Base-by-base conservation (phyloP, 92 coral and sea anemone genomes). In the Siderastrea radians region DNA sequence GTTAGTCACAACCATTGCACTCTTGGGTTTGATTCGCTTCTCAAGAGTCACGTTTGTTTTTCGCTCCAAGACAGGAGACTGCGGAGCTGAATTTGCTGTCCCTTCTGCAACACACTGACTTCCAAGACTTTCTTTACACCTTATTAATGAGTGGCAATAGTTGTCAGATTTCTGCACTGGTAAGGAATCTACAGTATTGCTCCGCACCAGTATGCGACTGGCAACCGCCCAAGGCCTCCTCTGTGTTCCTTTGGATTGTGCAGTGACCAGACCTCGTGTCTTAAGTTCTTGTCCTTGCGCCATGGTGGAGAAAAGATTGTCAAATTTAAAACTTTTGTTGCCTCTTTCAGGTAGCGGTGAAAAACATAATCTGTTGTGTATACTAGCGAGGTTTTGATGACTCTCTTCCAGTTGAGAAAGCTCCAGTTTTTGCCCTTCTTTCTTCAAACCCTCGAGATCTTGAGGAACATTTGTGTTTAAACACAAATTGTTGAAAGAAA, bases 171-270 rank as follows among this genome's bases (percentile, higher is more conserved):
- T 77, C 68, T 58, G 68, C 67, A 77, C 5, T 46, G 45, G 53
- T 14, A 77, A 77, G 62, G 67, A 58, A 77, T 58, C 81, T 8
- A 77, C 81, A 14, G 81, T 77, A 5, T 77, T 77, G 46, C 81
- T 57, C 67, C 68, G 52, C 2, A 64, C 38, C 53, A 77, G 53
- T 57, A 59, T 77, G 10, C 47, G 81, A 12, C 61, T 77, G 15
- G 81, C 16, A 77, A 77, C 55, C 7, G 61, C 44, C 81, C 81
- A 77, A 9, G 81, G 58, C 19, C 68, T 45, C 50, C 67, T 77
- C 17, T 49, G 52, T 2, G 7, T 64, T 46, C 62, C 81, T 5
- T 44, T 58, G 13, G 68, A 77, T 43, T 58, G 53, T 15, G 5
- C 26, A 45, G 6, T n/a, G 43, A 15, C 12, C 19, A 15, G 49